Conservation (phyloP, 2,888 invertebrate genomes). For the Druceiella hillmani region DNA sequence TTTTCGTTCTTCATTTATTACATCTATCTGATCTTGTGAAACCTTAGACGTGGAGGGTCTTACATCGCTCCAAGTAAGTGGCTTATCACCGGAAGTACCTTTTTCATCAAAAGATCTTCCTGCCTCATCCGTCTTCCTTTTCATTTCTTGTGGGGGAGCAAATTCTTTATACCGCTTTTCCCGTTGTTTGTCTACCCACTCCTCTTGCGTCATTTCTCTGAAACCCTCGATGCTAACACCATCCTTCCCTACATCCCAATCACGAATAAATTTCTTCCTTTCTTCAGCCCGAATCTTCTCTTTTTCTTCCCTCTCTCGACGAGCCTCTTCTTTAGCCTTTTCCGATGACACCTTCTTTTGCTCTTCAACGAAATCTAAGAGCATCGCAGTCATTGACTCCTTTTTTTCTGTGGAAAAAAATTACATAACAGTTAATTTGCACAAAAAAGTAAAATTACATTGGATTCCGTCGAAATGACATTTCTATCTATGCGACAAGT, state of each 20-base stretch:
- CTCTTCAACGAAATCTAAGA: constrained; percentile 42
- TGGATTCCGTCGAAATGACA: too few relatives aligned
- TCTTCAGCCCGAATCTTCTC: constrained; percentile 47
- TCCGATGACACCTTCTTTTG: constrained; percentile 46
- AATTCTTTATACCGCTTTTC: constrained; percentile 69
- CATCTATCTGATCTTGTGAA: constrained; percentile 1
- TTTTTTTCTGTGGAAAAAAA: constrained; percentile 26
- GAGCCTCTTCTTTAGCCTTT: constrained; percentile 40
- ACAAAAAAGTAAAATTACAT: constrained; percentile 2
- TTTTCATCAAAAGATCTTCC: constrained; percentile 32
- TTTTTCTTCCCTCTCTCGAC: constrained; percentile 36
- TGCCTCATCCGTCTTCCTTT: constrained; percentile 26
- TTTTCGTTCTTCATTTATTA: constrained; percentile 15
- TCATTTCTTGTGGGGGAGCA: constrained; percentile 56
- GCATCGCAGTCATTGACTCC: constrained; percentile 36
- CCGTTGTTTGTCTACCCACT: constrained; percentile 72
- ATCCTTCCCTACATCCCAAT: constrained; percentile 71
- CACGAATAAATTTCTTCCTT: constrained; percentile 54
- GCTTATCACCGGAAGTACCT: constrained; percentile 28
- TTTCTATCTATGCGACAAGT: too few relatives aligned
- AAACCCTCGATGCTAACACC: constrained; percentile 45
- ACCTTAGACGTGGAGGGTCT: constrained; percentile 28
- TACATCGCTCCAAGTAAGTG: constrained; percentile 39
- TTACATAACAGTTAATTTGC: background rate
- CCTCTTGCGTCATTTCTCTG: constrained; percentile 65